Conservation (phyloP, 2,797 vertebrate genomes). For the Myotis myotis region DNA sequence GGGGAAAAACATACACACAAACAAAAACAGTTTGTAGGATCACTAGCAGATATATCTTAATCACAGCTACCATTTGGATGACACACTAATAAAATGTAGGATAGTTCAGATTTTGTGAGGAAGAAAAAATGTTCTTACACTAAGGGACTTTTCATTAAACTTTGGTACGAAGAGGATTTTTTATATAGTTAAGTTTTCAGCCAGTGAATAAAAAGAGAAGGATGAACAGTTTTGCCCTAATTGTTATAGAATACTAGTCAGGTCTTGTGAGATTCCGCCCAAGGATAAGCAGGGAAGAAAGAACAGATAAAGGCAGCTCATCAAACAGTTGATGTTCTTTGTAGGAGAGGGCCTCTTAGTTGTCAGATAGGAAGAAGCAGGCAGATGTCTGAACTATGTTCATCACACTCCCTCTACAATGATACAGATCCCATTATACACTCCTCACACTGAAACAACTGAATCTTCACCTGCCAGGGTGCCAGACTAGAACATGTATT, state of each 20-base stretch:
- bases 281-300: not conserved
- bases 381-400: not conserved
- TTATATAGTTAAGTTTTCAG: slow-evolving; percentile 3
- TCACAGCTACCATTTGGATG: not conserved
- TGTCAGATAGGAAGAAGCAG: not conserved
- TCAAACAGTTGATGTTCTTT: not conserved
- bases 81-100: not conserved
- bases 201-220: not conserved
- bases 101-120: not conserved
- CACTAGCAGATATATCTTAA: not conserved
- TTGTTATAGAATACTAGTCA: not conserved
- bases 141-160: not conserved
- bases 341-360: not conserved
- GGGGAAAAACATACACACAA: not conserved
- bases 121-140: not conserved
- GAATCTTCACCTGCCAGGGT: not conserved
- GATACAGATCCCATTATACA: not conserved
- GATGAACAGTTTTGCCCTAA: not conserved
- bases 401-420: not conserved
- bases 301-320: not conserved
- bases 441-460: not conserved
- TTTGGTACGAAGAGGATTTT: not conserved
- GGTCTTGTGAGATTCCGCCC: not conserved
- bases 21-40: not conserved
- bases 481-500: not conserved